Evolutionary conservation across 2,797 vertebrate genomes (phyloP).

Genomic region (Tangara arthus): DNA sequence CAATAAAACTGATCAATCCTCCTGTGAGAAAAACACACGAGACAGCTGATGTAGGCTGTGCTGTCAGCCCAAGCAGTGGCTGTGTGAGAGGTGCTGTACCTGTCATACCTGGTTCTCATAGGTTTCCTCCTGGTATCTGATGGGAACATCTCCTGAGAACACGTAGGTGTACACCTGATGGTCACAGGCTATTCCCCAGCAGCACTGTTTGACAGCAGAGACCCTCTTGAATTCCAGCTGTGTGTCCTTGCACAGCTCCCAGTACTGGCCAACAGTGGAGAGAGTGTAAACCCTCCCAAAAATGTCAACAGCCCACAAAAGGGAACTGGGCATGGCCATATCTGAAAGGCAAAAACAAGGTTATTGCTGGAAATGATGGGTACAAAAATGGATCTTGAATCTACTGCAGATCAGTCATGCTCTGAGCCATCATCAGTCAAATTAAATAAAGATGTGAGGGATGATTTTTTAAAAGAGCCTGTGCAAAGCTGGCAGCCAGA

Average conservation of each 20-base stretch:
- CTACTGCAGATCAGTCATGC: neutral
- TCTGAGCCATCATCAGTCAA: neutral
- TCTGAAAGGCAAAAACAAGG: slow-evolving; percentile 46
- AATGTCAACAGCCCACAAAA: slow-evolving; percentile 92
- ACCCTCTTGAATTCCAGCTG: slow-evolving; percentile 92
- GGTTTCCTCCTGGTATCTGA: slow-evolving; percentile 90
- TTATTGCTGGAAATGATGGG: neutral
- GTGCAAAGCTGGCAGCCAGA: neutral
- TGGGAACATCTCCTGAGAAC: slow-evolving; percentile 86
- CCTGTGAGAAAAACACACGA: neutral
- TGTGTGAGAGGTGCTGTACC: neutral
- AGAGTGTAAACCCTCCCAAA: slow-evolving; percentile 90
- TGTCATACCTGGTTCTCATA: slow-evolving; percentile 91
- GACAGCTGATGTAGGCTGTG: neutral
- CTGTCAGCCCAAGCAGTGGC: neutral
- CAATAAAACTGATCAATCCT: neutral
- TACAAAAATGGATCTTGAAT: neutral
- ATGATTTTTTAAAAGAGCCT: neutral
- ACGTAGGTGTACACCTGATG: slow-evolving; percentile 89
- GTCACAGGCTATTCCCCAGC: slow-evolving; percentile 95
- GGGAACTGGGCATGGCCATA: slow-evolving; percentile 82
- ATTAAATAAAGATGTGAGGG: neutral
- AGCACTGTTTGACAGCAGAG: slow-evolving; percentile 86
- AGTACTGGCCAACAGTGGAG: slow-evolving; percentile 87
- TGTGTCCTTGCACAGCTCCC: slow-evolving; percentile 87